Percentiles rank a stretch among this genome's conserved stretches.
phyloP scores from a whole-genome alignment of 2,888 invertebrate genomes.

The Eristalis arbustorum region DNA sequence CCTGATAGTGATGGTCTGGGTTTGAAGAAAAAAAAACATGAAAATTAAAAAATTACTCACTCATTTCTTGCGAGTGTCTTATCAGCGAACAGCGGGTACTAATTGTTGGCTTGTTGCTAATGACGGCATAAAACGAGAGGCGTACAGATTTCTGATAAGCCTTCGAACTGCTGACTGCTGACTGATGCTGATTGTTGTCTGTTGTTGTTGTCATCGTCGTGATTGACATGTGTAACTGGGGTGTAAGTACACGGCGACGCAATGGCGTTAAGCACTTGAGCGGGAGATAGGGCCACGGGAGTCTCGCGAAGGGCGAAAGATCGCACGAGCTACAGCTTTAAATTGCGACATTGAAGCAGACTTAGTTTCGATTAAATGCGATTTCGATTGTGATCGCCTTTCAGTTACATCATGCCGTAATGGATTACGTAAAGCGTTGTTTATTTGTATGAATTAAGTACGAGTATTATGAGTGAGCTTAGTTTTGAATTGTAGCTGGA shows the following conservation, averaged over 20 bases:
- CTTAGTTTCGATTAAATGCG: neutral
- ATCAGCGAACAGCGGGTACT: neutral
- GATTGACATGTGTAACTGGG: neutral
- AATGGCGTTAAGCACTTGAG: neutral
- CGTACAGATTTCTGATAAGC: slow-evolving; percentile 34
- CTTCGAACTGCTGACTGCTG: slow-evolving; percentile 7
- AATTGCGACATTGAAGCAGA: neutral
- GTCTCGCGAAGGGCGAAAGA: neutral
- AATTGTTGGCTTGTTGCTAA: slow-evolving; percentile 52
- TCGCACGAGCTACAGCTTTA: neutral
- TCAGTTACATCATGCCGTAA: neutral
- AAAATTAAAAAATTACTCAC: neutral
- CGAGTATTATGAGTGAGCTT: neutral
- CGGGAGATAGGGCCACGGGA: neutral
- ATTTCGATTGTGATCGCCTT: neutral
- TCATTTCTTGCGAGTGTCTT: neutral
- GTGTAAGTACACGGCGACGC: neutral
- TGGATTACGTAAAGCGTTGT: neutral
- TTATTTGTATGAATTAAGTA: neutral
- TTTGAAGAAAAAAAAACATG: too few species aligned
- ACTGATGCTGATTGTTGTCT: neutral
- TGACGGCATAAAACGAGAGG: slow-evolving; percentile 46
- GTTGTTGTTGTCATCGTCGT: neutral
- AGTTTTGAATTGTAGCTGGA: neutral
- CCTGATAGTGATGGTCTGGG: neutral